Conservation (phyloP, 2,113 vertebrate genomes). For the Neolamprologus falcicula region DNA sequence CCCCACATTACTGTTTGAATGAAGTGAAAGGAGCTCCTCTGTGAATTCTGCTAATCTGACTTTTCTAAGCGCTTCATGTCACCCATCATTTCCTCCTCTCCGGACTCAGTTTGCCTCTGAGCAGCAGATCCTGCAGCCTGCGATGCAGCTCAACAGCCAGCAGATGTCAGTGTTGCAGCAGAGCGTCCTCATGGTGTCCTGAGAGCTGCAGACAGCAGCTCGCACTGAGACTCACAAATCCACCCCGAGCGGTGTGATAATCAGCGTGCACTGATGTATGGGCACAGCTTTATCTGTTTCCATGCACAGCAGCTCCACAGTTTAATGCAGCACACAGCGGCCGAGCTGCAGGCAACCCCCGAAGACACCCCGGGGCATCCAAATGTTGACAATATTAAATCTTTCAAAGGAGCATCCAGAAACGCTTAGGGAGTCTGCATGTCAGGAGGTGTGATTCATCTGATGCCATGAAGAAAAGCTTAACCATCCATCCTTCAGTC, state of each 20-base stretch:
- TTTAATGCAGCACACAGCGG: background rate
- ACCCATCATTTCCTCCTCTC: background rate
- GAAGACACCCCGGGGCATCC: background rate
- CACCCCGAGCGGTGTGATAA: background rate
- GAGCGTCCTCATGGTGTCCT: background rate
- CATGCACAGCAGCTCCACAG: background rate
- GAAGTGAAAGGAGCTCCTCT: background rate
- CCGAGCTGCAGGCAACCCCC: background rate
- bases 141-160: constrained; percentile 25
- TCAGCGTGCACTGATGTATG: background rate
- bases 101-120: background rate
- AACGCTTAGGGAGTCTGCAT: background rate
- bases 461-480: background rate
- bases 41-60: background rate
- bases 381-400: background rate
- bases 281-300: background rate
- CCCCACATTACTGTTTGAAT: background rate
- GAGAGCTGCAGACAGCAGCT: background rate
- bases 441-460: background rate
- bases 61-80: background rate
- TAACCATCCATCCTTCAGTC: background rate
- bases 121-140: background rate
- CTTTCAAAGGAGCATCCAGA: background rate
- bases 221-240: background rate
- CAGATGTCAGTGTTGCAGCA: constrained; percentile 55